These are phyloP conservation scores for Heteractis magnifica DNA, from an alignment of 92 coral and sea anemone genomes.

Conservation along the genomic window DNA sequence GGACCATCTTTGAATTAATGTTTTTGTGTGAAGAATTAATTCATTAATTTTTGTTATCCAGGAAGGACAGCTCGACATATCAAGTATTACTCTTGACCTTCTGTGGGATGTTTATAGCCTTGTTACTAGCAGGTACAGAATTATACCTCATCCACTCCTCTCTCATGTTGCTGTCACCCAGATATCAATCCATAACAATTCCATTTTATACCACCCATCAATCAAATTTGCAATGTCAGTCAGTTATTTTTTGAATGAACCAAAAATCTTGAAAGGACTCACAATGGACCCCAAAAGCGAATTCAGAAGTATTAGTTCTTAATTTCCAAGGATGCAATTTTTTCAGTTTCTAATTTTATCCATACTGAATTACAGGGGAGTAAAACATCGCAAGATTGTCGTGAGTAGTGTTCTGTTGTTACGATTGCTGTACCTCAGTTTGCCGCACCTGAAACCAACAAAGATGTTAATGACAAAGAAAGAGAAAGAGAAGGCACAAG, in stretches of 20 bases:
- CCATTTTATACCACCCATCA: no score
- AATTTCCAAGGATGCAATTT: neutral
- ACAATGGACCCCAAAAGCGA: no score
- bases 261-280: no score
- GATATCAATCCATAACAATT: neutral
- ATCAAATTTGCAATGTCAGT: no score
- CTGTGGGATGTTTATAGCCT: conserved; percentile 89
- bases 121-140: conserved; percentile 69
- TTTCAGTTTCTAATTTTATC: neutral
- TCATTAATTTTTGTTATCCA: neutral
- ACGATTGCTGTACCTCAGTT: conserved; percentile 74
- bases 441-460: conserved; percentile 75
- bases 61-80: conserved; percentile 94
- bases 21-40: neutral
- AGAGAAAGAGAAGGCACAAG: neutral
- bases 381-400: conserved; percentile 50
- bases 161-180: neutral
- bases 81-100: conserved; percentile 70
- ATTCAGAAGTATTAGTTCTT: no score
- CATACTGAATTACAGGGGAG: conserved; percentile 41
- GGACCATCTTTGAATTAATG: neutral
- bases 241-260: no score
- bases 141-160: neutral
- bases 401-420: conserved; percentile 65
- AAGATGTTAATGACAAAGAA: conserved; percentile 16